Conservation (phyloP, 2,113 vertebrate species). For the Campylomormyrus numenius region DNA sequence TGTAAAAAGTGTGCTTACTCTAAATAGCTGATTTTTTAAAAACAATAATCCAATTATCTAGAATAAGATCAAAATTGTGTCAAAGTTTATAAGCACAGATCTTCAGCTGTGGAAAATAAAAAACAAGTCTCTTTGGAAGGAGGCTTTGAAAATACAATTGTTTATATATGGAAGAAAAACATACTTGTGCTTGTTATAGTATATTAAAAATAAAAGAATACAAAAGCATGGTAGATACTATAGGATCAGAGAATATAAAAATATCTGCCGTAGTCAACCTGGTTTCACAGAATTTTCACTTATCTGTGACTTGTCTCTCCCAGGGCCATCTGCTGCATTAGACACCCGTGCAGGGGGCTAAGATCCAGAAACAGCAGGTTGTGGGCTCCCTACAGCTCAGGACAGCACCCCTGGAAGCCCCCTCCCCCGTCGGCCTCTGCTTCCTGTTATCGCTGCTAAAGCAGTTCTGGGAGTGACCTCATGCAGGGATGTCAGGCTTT, state of each 20-base stretch:
- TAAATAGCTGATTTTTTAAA: not conserved
- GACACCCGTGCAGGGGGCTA: not conserved
- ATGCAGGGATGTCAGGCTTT: not conserved
- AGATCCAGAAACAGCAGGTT: not conserved
- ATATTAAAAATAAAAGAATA: not conserved
- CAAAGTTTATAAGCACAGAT: not conserved
- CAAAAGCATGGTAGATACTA: not conserved
- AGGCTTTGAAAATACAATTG: not conserved
- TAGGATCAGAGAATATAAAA: not conserved
- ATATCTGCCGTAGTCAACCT: not conserved
- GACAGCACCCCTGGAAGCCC: not conserved
- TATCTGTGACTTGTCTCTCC: not conserved
- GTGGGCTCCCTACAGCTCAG: not conserved
- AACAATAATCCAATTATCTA: not conserved
- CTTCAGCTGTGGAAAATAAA: not conserved
- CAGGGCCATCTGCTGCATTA: not conserved
- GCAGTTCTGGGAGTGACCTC: not conserved
- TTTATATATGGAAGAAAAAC: not conserved
- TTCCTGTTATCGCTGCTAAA: not conserved
- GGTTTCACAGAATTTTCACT: not conserved
- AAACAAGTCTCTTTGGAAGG: not conserved
- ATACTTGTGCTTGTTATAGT: not conserved
- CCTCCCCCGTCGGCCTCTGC: not conserved
- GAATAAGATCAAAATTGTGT: not conserved
- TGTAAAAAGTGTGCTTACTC: not conserved